Base-by-base conservation (phyloP, 2,797 vertebrate genomes). In the Enteromius mattozi region DNA sequence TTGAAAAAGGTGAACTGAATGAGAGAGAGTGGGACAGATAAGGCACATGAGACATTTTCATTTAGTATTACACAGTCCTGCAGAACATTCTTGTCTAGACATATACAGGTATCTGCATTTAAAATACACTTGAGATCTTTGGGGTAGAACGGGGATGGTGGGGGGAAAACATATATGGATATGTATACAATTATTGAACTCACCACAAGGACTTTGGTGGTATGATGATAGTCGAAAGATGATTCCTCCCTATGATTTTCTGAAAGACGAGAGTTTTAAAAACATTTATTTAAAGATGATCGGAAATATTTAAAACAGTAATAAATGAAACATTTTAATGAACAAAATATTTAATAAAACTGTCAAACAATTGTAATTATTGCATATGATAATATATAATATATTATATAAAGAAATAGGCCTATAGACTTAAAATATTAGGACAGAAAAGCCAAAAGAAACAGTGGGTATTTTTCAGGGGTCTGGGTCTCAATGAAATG, bases 211-310 rank as follows among this genome's bases (percentile, higher is more conserved):
- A 96, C 93, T 92, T 96, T 96, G 66, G 93, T 88, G 33, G 96
- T 96, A 78, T 95, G 92, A 78, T 96, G 94, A 84, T 94, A 95
- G 83, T 96, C 87, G 72, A 92, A 95, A 65, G 94, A 90, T 0
- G 95, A 95, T 87, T 96, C 92, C 81, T 96, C 94, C 87, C 96
- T 93, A 89, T 96, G 96, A 92, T 96, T 96, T 90, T 96, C 96
- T 96, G 33, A 78, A 24, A 66, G 33, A 54, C 80, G 61, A 59
- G 47, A 42, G 2, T 56, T 37, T 37, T 37, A 37, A 37, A 37
- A 37, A 37, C 6, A 9, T 45, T 3, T 45, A 1, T 45, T 24
- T 24, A 24, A 12, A 12, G 12, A n/a, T 56, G 10, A 59, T 24
- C 24, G 24, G n/a, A 24, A 13, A 59, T 24, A 24, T 59, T n/a